Evolutionary conservation across 2,888 invertebrate species (phyloP), one percentile per base, ranked within the genome.

Genomic region (Cephonodes hylas): DNA sequence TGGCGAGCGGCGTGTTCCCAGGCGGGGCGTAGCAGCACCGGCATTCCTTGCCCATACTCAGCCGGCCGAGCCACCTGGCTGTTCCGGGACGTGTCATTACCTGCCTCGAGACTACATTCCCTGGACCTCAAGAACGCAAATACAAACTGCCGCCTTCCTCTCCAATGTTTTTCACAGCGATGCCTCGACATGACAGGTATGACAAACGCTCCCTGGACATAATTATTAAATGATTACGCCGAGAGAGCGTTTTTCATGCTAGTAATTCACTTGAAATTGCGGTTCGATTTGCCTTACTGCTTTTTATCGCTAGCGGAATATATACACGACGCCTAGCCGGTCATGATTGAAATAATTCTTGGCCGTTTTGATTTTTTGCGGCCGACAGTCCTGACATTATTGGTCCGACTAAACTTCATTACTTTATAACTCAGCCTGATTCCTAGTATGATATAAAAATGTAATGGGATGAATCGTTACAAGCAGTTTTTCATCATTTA

Each of bases 1-100:
- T 74, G 70, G 63, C 74, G 68, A 61, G 62, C 70, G 70, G 66
- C 72, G 69, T 81, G 87, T 90, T 91, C 89, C 88, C 89, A 87
- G 84, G 87, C 85, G 74, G 68, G 75, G 72, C 69, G 71, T 71
- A 72, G 75, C 77, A 72, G 72, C 76, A 70, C 73, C 80, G 77
- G 83, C 87, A 91, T 91, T 89, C 91, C 79, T 86, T 91, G 89
- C 83, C 91, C 90, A 83, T 91, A 87, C 79, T 76, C 75, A 84
- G 87, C 70, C 70, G 70, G 69, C 71, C 71, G 75, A 76, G 71
- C 81, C 87, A 88, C 83, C 88, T 86, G 87, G 80, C 79, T 80
- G 85, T 84, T 89, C 89, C 87, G 83, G 89, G 89, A 88, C 80
- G 79, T 77, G 78, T 79, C 80, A 78, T 82, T 84, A 82, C 80